Conservation (phyloP, 2,113 vertebrate genomes). For the Dasyornis broadbenti region DNA sequence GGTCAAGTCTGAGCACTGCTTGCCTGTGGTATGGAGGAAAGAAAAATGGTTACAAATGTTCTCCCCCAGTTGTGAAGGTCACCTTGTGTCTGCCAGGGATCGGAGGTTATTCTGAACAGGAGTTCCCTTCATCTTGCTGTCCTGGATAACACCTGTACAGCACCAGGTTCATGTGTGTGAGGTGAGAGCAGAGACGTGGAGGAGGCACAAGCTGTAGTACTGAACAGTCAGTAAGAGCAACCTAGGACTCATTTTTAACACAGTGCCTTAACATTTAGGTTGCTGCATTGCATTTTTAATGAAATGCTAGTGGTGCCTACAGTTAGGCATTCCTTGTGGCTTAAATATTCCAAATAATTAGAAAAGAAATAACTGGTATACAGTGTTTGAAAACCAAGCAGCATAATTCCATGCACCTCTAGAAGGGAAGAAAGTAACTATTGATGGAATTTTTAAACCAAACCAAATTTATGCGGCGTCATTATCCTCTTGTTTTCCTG, state of each 20-base stretch:
- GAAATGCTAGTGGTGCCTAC: neutral
- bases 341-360: neutral
- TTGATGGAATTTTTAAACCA: neutral
- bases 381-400: neutral
- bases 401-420: neutral
- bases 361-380: neutral
- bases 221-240: neutral
- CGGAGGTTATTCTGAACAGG: neutral
- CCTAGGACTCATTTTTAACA: neutral
- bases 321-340: neutral
- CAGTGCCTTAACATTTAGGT: neutral
- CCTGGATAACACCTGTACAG: neutral
- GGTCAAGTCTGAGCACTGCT: neutral
- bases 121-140: neutral
- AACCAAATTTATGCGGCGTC: neutral
- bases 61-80: neutral
- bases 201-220: neutral
- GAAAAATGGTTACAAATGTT: neutral
- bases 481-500: neutral
- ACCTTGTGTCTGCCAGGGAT: neutral
- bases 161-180: rapidly evolving
- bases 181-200: neutral
- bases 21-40: neutral
- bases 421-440: neutral
- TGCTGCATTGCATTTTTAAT: neutral